phyloP scores from a whole-genome alignment of 2,888 invertebrate species.

The Griposia aprilina region DNA sequence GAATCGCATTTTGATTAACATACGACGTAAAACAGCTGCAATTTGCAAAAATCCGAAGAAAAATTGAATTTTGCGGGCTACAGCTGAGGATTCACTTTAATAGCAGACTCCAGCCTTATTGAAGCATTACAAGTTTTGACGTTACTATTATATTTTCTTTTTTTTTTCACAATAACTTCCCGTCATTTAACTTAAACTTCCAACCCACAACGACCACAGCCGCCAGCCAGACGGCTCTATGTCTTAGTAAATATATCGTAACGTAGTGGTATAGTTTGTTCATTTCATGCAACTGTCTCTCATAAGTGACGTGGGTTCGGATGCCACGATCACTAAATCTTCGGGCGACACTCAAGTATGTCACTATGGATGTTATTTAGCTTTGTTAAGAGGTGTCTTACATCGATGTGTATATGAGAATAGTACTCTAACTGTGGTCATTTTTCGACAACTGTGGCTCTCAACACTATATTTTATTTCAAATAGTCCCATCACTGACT shows the following conservation, averaged over 20 bases:
- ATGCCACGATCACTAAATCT: slow-evolving; percentile 88
- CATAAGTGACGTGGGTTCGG: slow-evolving; percentile 89
- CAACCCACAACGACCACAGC: slow-evolving; percentile 19
- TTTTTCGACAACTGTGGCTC: too few relatives aligned
- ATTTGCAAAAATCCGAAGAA: too few relatives aligned
- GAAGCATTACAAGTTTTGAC: background rate
- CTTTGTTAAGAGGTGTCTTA: slow-evolving; percentile 55
- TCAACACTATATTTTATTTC: too few relatives aligned
- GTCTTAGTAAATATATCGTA: slow-evolving; percentile 70
- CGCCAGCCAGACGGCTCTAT: slow-evolving; percentile 36
- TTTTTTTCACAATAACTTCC: slow-evolving; percentile 45
- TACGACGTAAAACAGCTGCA: too few relatives aligned
- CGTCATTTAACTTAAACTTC: slow-evolving; percentile 21
- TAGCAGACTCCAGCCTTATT: background rate
- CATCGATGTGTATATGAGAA: slow-evolving; percentile 14
- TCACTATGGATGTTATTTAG: slow-evolving; percentile 68
- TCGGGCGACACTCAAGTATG: slow-evolving; percentile 89
- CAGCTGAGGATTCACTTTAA: too few relatives aligned
- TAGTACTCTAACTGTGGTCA: too few relatives aligned
- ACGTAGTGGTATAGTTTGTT: slow-evolving; percentile 90
- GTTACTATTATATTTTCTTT: background rate
- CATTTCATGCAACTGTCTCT: slow-evolving; percentile 91
- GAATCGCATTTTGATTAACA: too few relatives aligned
- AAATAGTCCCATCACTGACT: too few relatives aligned
- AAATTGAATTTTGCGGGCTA: too few relatives aligned